Percentiles rank a stretch among this genome's conserved stretches.
Conservation (phyloP, 2,113 vertebrate genomes). For the Catharus bicknelli region DNA sequence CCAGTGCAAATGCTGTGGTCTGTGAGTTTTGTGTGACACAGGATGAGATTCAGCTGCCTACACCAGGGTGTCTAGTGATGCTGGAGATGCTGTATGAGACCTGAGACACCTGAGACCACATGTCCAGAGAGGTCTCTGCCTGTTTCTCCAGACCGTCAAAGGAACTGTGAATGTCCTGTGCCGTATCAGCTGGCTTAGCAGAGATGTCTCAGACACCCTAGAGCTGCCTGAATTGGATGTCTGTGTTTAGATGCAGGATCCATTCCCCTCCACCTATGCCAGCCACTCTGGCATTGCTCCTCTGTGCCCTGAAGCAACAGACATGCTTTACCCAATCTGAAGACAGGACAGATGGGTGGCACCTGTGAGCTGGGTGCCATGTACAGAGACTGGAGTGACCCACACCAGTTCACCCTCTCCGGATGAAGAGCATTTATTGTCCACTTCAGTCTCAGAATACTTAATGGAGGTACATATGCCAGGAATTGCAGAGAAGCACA, state of each 20-base stretch:
- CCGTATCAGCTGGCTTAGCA: not conserved
- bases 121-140: not conserved
- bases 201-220: not conserved
- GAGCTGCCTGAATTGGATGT: not conserved
- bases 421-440: not conserved
- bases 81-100: not conserved
- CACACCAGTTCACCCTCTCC: not conserved
- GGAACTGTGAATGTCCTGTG: not conserved
- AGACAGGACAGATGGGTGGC: not conserved
- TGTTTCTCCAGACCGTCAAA: not conserved
- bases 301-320: not conserved
- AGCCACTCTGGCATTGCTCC: not conserved
- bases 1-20: not conserved
- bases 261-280: not conserved
- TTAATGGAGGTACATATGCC: not conserved
- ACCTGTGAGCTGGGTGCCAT: not conserved
- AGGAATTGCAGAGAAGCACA: not conserved
- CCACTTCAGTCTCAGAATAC: not conserved
- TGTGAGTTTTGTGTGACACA: not conserved
- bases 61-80: not conserved
- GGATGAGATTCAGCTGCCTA: not conserved
- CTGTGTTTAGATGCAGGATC: not conserved
- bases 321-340: rapidly evolving
- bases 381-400: not conserved
- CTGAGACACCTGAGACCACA: not conserved